Evolutionary conservation across 2,888 invertebrate species (phyloP).

Genomic region (Hermaeophaga mercurialis): DNA sequence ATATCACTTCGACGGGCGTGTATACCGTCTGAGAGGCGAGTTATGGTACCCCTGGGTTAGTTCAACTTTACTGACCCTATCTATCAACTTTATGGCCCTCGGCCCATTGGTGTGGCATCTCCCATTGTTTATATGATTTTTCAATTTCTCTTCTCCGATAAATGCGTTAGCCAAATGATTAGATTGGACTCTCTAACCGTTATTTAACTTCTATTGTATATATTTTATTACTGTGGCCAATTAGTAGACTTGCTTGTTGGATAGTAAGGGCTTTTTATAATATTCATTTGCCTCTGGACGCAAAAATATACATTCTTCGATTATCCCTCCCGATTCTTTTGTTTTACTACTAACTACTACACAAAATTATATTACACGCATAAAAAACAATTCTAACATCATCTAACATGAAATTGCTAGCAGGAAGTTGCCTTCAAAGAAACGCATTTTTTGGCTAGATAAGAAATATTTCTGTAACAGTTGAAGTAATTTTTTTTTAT

Average conservation of each 20-base stretch:
- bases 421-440: too few species aligned
- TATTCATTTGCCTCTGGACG: slow-evolving; percentile 18
- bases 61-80: slow-evolving; percentile 54
- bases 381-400: too few species aligned
- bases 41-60: slow-evolving; percentile 57
- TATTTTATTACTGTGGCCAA: slow-evolving; percentile 35
- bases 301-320: slow-evolving; percentile 22
- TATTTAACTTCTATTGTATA: slow-evolving; percentile 35
- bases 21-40: slow-evolving; percentile 46
- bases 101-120: slow-evolving; percentile 56
- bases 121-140: slow-evolving; percentile 56
- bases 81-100: slow-evolving; percentile 55
- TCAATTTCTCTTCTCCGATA: slow-evolving; percentile 44
- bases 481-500: too few species aligned
- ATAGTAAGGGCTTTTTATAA: slow-evolving; percentile 21
- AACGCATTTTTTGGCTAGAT: too few species aligned
- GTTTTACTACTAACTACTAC: not conserved
- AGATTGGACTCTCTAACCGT: slow-evolving; percentile 36
- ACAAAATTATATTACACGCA: not conserved
- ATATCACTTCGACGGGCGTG: slow-evolving; percentile 53
- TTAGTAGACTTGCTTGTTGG: slow-evolving; percentile 28
- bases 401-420: too few species aligned
- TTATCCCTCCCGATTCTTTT: slow-evolving; percentile 2
- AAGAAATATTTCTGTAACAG: too few species aligned
- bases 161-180: slow-evolving; percentile 35